Base-by-base conservation (phyloP, 2,113 vertebrate species). In the Tympanuchus pallidicinctus region DNA sequence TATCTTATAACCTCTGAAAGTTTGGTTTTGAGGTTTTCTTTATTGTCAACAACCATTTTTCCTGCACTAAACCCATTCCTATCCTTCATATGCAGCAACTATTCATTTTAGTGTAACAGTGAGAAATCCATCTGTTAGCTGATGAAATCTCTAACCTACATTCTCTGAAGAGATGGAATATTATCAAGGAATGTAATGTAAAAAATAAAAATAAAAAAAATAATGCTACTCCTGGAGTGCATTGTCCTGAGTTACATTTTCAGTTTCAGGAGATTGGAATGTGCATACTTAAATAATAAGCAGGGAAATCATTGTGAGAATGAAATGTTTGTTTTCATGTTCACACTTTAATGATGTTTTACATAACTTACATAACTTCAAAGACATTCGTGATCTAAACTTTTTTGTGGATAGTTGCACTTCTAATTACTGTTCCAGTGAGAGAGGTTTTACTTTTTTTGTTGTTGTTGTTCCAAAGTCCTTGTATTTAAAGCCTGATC, bases 361-460 rank as follows among this genome's bases (percentile, higher is more conserved):
- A 89, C 70, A 86, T 67, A 96, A 93, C 88, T 96, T 96, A 90
- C 70, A 86, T 67, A 96, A 93, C 88, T 96, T 96, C 82, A 28
- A 81, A 96, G 93, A 83, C 86, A 77, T 61, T 86, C 18, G 40
- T 34, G 63, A 67, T 94, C 91, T 91, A 88, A 94, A 94, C 82
- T 52, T 96, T 54, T 95, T 95, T 95, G 95, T 2, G 64, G 91
- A 86, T 82, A 79, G 48, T 64, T 97, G 59, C 79, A 74, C 95
- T 97, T 97, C 97, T 97, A 97, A 96, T 97, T 97, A 95, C 76
- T 92, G 34, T 91, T 97, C 85, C 81, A 89, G 14, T 94, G 94
- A 95, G 66, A 92, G 61, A 95, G 45, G 80, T 72, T 75, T 93
- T 93, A 52, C 19, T 17, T 74, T 96, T 22, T 76, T 95, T 97